Conservation (phyloP, 2,888 invertebrate genomes). For the Caenorhabditis japonica region DNA sequence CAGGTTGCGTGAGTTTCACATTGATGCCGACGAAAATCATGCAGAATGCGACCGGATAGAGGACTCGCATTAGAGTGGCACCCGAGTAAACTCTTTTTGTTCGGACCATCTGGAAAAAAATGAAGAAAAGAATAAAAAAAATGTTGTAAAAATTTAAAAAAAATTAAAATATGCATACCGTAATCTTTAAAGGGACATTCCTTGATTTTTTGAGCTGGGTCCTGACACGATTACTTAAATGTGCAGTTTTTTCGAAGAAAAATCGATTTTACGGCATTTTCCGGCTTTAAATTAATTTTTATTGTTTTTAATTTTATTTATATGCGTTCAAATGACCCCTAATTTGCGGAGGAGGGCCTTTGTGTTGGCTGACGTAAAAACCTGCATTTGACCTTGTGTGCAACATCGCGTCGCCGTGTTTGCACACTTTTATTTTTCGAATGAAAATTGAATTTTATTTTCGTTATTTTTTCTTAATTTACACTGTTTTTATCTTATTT, state of each 20-base stretch:
- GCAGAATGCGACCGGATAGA: slow-evolving; percentile 39
- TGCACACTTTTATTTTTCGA: no score
- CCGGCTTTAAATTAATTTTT: no score
- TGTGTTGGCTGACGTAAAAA: no score
- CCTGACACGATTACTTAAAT: slow-evolving; percentile 1
- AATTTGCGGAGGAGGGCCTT: no score
- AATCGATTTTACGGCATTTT: no score
- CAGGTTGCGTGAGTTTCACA: slow-evolving; percentile 4
- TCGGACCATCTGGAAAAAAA: slow-evolving; percentile 23
- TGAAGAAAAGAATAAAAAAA: no score
- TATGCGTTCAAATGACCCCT: no score
- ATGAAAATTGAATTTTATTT: neutral
- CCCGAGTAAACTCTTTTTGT: slow-evolving; percentile 26
- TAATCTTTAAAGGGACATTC: slow-evolving; percentile 8
- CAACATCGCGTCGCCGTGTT: no score
- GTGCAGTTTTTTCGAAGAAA: neutral
- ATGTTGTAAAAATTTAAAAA: no score
- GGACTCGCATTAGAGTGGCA: slow-evolving; percentile 16
- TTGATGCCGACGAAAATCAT: slow-evolving; percentile 39
- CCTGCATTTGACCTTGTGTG: no score
- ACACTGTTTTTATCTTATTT: neutral
- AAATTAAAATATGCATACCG: no score
- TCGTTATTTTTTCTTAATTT: neutral
- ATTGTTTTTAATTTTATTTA: no score
- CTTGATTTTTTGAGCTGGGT: neutral